Base-by-base conservation (phyloP, 2,888 invertebrate genomes). In the Acleris literana region DNA sequence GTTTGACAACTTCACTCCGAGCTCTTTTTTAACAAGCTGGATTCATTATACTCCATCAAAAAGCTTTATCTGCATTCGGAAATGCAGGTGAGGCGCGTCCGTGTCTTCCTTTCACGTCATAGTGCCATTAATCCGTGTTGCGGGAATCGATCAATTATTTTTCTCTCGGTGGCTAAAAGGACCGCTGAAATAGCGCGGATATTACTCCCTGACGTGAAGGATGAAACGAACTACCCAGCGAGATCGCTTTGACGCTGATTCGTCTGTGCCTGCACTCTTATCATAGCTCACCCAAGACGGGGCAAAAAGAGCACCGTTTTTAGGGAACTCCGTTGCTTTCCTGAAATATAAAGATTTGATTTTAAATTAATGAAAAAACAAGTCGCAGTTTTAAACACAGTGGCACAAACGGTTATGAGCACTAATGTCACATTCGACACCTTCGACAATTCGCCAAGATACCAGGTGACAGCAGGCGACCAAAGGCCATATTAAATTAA, bases 141-240 rank as follows among this genome's bases (percentile, higher is more conserved):
- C 81, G 82, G 78, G 79, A 84, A 90, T 89, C 88, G 86, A 92
- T 92, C 89, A 89, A 88, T 91, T 90, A 90, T 89, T 89, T 90
- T 90, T 86, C 86, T 82, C 82, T 85, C 78, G 79, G 77, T 77
- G 79, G 74, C 83, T 85, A 87, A 88, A 88, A 90, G 88, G 89
- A 88, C 79, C 78, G 77, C 78, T 76, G 78, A 79, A 78, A 74
- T 79, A 76, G 80, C 82, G 85, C 87, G 88, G 89, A 89, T 90
- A 90, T 91, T 87, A 88, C 89, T 88, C 87, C 86, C 77, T 80
- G 81, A 79, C 80, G 75, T 69, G 77, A 77, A 76, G 74, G 76
- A 78, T 78, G 73, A 72, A 71, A 60, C 70, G 72, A 70, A 68
- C 65, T 59, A 44, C 46, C 29, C 44, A 20, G 29, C 33, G 20